Conservation (phyloP, 2,797 vertebrate species). For the Eidolon dupreanum region DNA sequence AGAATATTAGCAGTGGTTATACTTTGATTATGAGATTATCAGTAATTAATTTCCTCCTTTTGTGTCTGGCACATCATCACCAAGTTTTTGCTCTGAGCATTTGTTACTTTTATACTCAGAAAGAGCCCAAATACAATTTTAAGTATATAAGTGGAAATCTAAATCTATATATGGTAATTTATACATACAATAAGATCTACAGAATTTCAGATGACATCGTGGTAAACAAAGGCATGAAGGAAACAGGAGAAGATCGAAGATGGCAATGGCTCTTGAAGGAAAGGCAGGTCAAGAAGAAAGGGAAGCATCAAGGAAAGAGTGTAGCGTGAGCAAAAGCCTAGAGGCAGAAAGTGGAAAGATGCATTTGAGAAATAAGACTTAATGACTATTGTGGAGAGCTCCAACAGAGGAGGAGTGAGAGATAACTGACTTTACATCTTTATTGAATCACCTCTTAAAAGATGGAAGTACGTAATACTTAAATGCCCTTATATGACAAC, state of each 20-base stretch:
- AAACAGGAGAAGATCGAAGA: not conserved
- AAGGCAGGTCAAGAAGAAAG: not conserved
- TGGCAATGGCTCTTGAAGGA: not conserved
- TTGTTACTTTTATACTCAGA: constrained; percentile 67
- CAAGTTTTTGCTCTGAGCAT: constrained; percentile 64
- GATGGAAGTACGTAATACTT: constrained; percentile 34
- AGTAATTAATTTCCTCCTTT: constrained; percentile 62
- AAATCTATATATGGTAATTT: constrained; percentile 46
- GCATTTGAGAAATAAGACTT: not conserved
- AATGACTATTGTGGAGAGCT: not conserved
- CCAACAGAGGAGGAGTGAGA: not conserved
- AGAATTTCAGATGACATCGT: constrained; percentile 52
- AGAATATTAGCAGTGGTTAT: constrained; percentile 50
- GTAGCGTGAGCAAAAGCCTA: not conserved
- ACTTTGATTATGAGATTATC: constrained; percentile 60
- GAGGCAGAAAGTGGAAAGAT: not conserved
- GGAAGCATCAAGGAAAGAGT: not conserved
- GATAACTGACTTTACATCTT: not conserved
- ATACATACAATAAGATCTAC: constrained; percentile 39
- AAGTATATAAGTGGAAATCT: constrained; percentile 52
- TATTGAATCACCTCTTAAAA: not conserved
- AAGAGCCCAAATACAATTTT: constrained; percentile 59
- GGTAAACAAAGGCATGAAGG: constrained; percentile 31
- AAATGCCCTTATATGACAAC: constrained; percentile 27
- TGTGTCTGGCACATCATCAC: constrained; percentile 29